Percentiles rank a stretch among this genome's conserved stretches.
Conservation (phyloP, 2,888 invertebrate genomes). For the Heterodera filipjevi region DNA sequence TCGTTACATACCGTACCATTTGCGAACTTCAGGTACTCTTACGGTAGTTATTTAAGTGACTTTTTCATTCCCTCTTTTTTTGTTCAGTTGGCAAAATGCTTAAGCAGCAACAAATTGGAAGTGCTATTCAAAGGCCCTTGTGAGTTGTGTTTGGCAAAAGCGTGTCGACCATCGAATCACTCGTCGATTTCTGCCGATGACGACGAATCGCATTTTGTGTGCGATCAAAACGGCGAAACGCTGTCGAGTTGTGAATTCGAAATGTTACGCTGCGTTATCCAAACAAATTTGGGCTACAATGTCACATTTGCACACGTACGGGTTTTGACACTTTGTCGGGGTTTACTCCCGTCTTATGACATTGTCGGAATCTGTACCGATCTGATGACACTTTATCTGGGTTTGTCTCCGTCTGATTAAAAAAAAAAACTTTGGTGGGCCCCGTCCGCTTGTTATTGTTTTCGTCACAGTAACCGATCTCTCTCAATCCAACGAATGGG, state of each 20-base stretch:
- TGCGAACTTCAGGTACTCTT: constrained; percentile 21
- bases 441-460: no score
- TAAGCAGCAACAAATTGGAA: constrained; percentile 47
- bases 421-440: no score
- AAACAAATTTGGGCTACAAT: constrained; percentile 56
- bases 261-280: constrained; percentile 59
- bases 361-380: no score
- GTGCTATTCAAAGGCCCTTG: constrained; percentile 52
- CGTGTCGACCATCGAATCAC: not conserved
- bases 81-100: constrained; percentile 37
- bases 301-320: constrained; percentile 56
- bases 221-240: constrained; percentile 56
- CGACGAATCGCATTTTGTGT: constrained; percentile 56
- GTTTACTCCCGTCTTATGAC: no score
- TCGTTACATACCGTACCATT: constrained; percentile 48
- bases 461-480: no score
- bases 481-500: no score
- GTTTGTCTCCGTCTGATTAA: no score
- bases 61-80: constrained; percentile 17
- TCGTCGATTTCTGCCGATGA: constrained; percentile 41
- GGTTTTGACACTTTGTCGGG: not conserved
- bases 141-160: constrained; percentile 12
- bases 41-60: constrained; percentile 2
- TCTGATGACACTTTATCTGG: no score
- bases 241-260: constrained; percentile 58